phyloP scores from a whole-genome alignment of 2,113 vertebrate species.

The Cavia aperea region DNA sequence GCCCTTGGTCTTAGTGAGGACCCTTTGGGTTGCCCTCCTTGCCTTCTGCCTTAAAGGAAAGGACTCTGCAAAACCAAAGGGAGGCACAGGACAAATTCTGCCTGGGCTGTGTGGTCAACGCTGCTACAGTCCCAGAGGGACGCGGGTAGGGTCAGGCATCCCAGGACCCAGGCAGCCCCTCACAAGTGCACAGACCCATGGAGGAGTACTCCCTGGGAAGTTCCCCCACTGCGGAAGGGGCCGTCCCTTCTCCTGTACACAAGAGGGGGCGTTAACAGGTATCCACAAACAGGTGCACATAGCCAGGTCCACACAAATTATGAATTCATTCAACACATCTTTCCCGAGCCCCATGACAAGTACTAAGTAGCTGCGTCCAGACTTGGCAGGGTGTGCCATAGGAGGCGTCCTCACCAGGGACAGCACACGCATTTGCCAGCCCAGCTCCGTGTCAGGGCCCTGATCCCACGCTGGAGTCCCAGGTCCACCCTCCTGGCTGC shows the following conservation, averaged over 20 bases:
- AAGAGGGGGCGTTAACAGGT: rapidly evolving
- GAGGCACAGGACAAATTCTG: background rate
- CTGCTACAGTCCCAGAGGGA: background rate
- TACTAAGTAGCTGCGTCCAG: background rate
- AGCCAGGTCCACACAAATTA: background rate
- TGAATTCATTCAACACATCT: background rate
- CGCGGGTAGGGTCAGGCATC: no score
- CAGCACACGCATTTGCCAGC: background rate
- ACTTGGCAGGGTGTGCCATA: background rate
- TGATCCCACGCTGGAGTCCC: background rate
- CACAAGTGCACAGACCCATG: background rate
- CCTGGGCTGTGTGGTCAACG: background rate
- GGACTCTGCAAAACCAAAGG: no score
- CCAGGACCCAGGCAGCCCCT: background rate
- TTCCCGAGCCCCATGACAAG: background rate
- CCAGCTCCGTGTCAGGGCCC: background rate
- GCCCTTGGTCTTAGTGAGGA: background rate
- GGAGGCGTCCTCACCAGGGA: background rate
- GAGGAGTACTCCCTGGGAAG: rapidly evolving
- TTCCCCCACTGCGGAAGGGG: rapidly evolving
- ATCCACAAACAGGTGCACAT: background rate
- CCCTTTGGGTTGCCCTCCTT: background rate
- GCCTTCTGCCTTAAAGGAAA: no score
- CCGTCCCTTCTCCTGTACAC: no score
- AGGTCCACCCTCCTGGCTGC: background rate